A percentile compares a stretch with the other conserved stretches of the same genome.
Conservation (phyloP, 2,113 vertebrate species). For the Muscicapa adusta region DNA sequence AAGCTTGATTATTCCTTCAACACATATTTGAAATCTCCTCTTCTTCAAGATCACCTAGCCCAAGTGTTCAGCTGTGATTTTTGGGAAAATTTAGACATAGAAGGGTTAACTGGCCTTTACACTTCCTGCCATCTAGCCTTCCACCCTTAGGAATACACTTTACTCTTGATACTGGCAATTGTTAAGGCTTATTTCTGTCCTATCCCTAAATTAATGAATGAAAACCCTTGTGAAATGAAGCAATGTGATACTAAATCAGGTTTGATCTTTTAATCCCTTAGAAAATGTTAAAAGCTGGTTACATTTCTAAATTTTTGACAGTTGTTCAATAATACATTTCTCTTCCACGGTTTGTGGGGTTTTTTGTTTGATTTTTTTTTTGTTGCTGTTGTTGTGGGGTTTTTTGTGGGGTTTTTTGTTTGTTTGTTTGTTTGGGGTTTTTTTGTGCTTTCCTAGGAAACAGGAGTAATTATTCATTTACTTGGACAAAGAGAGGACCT, state of each 20-base stretch:
- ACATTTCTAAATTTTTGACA: neutral
- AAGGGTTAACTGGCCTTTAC: neutral
- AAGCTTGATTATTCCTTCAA: neutral
- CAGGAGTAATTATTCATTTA: neutral
- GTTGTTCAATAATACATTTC: neutral
- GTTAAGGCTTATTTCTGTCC: neutral
- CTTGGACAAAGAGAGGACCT: neutral
- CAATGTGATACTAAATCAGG: neutral
- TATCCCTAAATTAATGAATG: neutral
- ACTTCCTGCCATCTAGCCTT: neutral
- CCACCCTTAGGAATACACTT: neutral
- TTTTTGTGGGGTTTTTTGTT: neutral
- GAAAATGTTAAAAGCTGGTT: neutral
- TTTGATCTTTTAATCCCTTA: conserved; percentile 2
- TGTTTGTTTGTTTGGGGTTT: neutral
- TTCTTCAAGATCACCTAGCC: neutral
- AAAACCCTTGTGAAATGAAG: neutral
- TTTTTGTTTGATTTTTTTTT: too few species aligned
- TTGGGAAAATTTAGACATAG: neutral
- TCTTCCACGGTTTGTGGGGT: neutral
- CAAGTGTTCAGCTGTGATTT: neutral
- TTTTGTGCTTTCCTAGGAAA: neutral
- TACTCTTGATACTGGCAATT: neutral
- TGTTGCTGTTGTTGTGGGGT: too few species aligned
- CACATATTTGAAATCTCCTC: neutral